phyloP scores from a whole-genome alignment of 2,888 invertebrate species.

The Drosophila stalkeri region DNA sequence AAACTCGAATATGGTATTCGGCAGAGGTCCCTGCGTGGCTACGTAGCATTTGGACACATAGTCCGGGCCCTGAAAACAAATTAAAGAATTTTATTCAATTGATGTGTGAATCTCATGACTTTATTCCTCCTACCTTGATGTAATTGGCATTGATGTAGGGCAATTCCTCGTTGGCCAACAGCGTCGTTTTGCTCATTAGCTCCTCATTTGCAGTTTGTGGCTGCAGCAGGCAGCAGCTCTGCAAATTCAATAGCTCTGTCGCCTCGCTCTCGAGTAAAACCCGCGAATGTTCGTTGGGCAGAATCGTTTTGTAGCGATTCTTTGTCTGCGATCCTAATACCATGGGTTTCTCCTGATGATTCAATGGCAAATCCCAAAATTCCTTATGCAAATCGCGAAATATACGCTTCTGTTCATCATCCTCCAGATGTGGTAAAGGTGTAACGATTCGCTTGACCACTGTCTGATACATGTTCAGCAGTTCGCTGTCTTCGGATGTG shows the following conservation, averaged over 20 bases:
- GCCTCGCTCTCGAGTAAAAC: constrained; percentile 87
- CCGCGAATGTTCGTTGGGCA: constrained; percentile 95
- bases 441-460: constrained; percentile 67
- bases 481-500: constrained; percentile 80
- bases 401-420: constrained; percentile 88
- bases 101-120: not conserved
- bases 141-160: constrained; percentile 97
- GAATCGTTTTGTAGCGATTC: constrained; percentile 95
- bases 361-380: constrained; percentile 97
- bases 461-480: constrained; percentile 73
- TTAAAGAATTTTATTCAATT: not conserved
- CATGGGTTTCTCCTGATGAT: constrained; percentile 95
- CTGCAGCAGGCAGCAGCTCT: constrained; percentile 29
- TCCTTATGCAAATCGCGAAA: constrained; percentile 92
- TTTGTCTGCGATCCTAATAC: constrained; percentile 95
- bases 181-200: constrained; percentile 70
- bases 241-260: constrained; percentile 62
- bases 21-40: constrained; percentile 96
- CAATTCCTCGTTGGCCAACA: constrained; percentile 86
- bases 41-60: constrained; percentile 94
- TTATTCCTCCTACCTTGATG: constrained; percentile 89
- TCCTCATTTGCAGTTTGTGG: constrained; percentile 27
- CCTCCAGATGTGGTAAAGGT: constrained; percentile 85
- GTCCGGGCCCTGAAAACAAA: constrained; percentile 91
- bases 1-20: constrained; percentile 95